Conservation (phyloP, 2,797 vertebrate genomes). For the Lepilemur ruficaudatus region DNA sequence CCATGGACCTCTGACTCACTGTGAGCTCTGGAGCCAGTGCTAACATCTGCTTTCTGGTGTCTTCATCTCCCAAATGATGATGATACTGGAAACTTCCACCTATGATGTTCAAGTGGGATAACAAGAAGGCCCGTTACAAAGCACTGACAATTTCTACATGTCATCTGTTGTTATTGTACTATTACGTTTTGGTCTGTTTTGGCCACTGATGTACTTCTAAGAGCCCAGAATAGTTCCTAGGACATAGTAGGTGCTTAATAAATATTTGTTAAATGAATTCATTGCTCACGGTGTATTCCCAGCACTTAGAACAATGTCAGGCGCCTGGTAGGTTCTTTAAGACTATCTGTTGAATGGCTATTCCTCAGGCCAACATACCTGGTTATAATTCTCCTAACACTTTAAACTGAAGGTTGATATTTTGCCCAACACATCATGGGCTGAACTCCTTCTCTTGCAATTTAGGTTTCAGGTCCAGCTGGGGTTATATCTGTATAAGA, state of each 20-base stretch:
- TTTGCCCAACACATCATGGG: neutral
- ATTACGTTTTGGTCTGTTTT: neutral
- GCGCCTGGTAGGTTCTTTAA: neutral
- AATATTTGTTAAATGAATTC: neutral
- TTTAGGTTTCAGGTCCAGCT: neutral
- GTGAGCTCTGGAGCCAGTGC: neutral
- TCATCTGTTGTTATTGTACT: neutral
- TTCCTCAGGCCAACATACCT: neutral
- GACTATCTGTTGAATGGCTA: neutral
- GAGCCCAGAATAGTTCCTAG: neutral
- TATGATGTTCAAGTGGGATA: neutral
- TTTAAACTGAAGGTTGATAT: neutral
- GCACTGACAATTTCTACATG: neutral
- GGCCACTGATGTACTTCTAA: neutral
- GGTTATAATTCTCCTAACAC: too few species aligned
- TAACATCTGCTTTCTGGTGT: neutral
- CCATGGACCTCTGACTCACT: neutral
- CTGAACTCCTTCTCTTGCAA: neutral
- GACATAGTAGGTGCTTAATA: neutral
- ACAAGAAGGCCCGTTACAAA: neutral
- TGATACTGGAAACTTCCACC: neutral
- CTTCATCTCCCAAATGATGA: neutral
- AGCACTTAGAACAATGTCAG: neutral
- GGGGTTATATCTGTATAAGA: neutral
- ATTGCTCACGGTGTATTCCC: neutral